A percentile compares a stretch with the other conserved stretches of the same genome.
phyloP scores from a whole-genome alignment of 1,140 invertebrate genomes.

The Platorchestia sp. region DNA sequence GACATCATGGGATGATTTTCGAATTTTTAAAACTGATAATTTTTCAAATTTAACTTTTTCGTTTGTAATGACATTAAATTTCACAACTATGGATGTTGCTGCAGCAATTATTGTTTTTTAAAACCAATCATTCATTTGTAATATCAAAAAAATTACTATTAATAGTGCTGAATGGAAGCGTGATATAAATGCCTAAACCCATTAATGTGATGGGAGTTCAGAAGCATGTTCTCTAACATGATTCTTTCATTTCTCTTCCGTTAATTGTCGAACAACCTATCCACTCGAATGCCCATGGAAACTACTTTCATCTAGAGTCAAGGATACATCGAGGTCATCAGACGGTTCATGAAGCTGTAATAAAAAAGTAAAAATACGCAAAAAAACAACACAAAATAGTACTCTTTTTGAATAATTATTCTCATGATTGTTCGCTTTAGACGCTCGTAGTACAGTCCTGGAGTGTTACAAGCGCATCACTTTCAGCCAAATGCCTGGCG shows the following conservation, averaged over 20 bases:
- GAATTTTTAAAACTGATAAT: too few relatives aligned
- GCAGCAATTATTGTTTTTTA: too few relatives aligned
- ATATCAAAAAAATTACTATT: too few relatives aligned
- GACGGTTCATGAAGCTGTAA: neutral
- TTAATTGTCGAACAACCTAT: neutral
- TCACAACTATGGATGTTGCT: too few relatives aligned
- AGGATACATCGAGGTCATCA: neutral
- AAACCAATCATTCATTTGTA: too few relatives aligned
- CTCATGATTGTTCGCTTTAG: neutral
- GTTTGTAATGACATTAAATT: too few relatives aligned
- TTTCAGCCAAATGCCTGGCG: neutral
- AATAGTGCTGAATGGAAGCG: too few relatives aligned
- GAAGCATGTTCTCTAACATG: neutral
- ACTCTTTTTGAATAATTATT: neutral
- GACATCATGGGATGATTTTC: too few relatives aligned
- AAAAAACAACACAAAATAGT: neutral
- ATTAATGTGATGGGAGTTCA: neutral
- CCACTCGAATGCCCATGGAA: too few relatives aligned
- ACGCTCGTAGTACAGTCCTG: neutral
- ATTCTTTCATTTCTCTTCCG: neutral
- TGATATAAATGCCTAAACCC: too few relatives aligned
- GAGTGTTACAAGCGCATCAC: neutral
- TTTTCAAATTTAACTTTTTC: too few relatives aligned
- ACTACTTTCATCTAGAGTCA: neutral
- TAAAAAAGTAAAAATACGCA: neutral